These are phyloP conservation scores for Pogonognathellus flavescens DNA, from an alignment of 1,140 invertebrate species.

Conservation along the genomic window DNA sequence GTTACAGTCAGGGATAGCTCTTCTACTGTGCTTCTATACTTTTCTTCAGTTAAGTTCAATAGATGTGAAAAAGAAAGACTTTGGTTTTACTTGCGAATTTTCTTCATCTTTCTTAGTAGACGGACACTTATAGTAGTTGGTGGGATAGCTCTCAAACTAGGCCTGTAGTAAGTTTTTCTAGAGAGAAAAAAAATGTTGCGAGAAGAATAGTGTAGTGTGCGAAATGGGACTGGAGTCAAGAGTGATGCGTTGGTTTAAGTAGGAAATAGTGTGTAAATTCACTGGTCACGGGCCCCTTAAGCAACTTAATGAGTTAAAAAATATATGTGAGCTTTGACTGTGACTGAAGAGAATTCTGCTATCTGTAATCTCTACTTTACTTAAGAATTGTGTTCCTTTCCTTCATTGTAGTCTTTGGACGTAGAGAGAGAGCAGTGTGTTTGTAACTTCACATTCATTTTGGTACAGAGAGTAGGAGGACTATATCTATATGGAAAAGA, in stretches of 20 bases:
- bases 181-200: background rate
- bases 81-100: too few species aligned
- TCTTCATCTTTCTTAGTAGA: too few species aligned
- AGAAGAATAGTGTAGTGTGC: constrained; percentile 6
- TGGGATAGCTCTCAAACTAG: too few species aligned
- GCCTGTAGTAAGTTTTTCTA: background rate
- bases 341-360: constrained; percentile 19
- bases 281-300: constrained; percentile 46
- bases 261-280: constrained; percentile 56
- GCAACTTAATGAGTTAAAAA: constrained; percentile 59
- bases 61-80: too few species aligned
- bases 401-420: background rate
- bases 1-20: too few species aligned
- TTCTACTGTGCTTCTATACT: too few species aligned
- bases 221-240: constrained; percentile 32
- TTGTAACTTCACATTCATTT: background rate
- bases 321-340: constrained; percentile 48
- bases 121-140: too few species aligned
- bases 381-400: background rate
- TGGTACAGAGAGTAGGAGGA: background rate
- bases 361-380: constrained; percentile 21
- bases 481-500: background rate
- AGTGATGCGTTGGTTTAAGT: constrained; percentile 51
- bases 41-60: too few species aligned
- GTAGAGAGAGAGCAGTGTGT: background rate